A percentile compares a stretch with the other conserved stretches of the same genome.
Conservation (phyloP, 2,113 vertebrate species). For the Brachypteracias leptosomus region DNA sequence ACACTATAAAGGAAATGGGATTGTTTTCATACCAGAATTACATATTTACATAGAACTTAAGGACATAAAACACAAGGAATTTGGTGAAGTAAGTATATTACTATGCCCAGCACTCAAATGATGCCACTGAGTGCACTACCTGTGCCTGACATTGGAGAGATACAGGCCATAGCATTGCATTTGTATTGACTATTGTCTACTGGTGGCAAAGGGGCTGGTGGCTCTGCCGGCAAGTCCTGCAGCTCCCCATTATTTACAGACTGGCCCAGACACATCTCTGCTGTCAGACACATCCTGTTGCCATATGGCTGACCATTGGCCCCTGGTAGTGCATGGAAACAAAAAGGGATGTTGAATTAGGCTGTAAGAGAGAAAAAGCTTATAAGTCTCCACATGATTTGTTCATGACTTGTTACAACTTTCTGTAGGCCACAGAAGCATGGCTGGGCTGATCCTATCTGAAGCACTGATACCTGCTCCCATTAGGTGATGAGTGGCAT, state of each 20-base stretch:
- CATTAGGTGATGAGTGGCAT: not conserved
- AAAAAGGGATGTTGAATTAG: not conserved
- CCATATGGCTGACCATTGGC: not conserved
- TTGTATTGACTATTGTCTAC: not conserved
- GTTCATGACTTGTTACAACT: not conserved
- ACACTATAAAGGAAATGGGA: not conserved
- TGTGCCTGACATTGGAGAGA: not conserved
- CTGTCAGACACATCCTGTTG: not conserved
- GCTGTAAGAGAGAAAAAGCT: not conserved
- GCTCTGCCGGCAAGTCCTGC: no score
- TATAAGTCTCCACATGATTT: not conserved
- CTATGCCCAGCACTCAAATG: no score
- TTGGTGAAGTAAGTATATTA: not conserved
- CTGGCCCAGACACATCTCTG: not conserved
- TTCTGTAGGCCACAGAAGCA: not conserved
- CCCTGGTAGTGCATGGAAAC: not conserved
- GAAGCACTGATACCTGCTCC: not conserved
- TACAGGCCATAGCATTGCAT: no score
- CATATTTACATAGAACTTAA: not conserved
- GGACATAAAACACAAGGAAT: not conserved
- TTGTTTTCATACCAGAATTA: not conserved
- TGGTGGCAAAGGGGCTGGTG: not conserved
- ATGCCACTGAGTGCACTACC: not conserved
- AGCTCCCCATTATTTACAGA: not conserved
- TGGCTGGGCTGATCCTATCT: not conserved